Base-by-base conservation (phyloP, 2,797 vertebrate genomes). In the Echiichthys vipera region DNA sequence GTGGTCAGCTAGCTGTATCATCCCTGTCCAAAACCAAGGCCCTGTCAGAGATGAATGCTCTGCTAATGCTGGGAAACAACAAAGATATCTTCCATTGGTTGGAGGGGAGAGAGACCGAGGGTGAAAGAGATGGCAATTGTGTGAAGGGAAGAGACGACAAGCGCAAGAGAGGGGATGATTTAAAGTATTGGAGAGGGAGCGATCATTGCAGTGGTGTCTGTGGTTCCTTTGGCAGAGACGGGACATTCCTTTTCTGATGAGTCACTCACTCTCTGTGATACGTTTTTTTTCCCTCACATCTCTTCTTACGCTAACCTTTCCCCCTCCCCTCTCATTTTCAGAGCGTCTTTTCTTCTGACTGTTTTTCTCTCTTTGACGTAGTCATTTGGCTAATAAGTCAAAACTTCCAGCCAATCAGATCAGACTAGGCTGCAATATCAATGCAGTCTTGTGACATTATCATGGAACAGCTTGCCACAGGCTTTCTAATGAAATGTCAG, bases 181-280 rank as follows among this genome's bases (percentile, higher is more conserved):
- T 82, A 79, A 83, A 87, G 71, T 54, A 68, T 56, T 43, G 54
- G 56, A 71, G 74, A 83, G 34, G 18, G 65, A 81, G 76, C 42
- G 36, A 77, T 83, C 54, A 50, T 73, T 89, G 87, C 84, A 86
- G 78, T 32, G 51, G 80, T 85, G 86, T 91, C 86, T 88, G 81
- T 86, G 89, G 84, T 84, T 90, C 78, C 78, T 86, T 85, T 92
- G 90, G 91, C 90, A 91, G 81, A 51, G 83, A 80, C 7, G 36
- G 74, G 83, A 83, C 93, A 92, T 93, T 93, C 89, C 83, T 91
- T 86, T 90, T 87, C 85, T 85, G 85, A 89, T 86, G 87, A 94
- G 86, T 93, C 91, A 92, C 87, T 71, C 80, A 77, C 69, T 71
- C 74, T 65, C 71, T 79, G 72, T 71, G 71, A 77, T 89, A 55